Evolutionary conservation across 2,888 invertebrate species (phyloP).

Genomic region (Molorchus minor): DNA sequence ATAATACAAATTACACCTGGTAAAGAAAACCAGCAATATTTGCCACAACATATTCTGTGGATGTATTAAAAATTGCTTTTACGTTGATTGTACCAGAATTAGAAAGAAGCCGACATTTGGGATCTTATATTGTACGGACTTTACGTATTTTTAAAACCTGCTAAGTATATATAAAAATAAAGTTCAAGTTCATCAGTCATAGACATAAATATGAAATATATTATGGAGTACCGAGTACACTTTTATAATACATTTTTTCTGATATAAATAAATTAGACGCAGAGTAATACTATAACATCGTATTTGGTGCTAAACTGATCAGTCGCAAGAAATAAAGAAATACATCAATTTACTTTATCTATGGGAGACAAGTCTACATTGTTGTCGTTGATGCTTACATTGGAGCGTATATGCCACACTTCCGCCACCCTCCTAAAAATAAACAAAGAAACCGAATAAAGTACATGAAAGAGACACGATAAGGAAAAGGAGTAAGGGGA

Average conservation of each 20-base stretch:
- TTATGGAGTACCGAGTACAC: neutral
- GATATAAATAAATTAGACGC: conserved; percentile 6
- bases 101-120: no score
- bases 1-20: no score
- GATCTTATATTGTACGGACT: no score
- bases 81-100: no score
- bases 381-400: conserved; percentile 17
- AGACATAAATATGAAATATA: neutral
- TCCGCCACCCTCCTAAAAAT: conserved; percentile 40
- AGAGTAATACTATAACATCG: conserved; percentile 1
- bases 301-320: neutral
- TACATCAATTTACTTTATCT: conserved; percentile 32
- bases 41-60: no score
- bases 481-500: neutral
- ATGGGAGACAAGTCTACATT: conserved; percentile 17
- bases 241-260: conserved; percentile 7
- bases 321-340: neutral
- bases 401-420: conserved; percentile 34
- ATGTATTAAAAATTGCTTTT: no score
- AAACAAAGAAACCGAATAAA: neutral
- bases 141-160: no score
- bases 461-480: neutral
- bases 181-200: neutral
- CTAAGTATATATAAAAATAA: neutral
- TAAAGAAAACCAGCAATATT: no score